Base-by-base conservation (phyloP, 2,888 invertebrate species). In the Malthinus seriepunctatus region DNA sequence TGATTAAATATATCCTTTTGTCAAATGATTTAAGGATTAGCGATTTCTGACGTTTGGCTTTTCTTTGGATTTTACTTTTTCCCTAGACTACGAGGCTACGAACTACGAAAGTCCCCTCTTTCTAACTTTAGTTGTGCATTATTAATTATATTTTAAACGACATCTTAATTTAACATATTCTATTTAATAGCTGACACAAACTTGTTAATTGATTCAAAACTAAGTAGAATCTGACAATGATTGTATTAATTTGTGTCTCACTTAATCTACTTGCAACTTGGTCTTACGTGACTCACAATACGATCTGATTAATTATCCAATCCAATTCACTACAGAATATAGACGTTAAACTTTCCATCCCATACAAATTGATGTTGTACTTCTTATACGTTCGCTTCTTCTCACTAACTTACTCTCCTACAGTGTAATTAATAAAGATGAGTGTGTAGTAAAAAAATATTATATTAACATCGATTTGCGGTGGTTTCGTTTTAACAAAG, bases 401-500 rank as follows among this genome's bases (percentile, higher is more conserved):
- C 23, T 23, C 23, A 23, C 23, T 2, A 23, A 23, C n/a, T n/a
- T n/a, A n/a, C n/a, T n/a, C n/a, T n/a, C n/a, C n/a, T n/a, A n/a
- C n/a, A n/a, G n/a, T n/a, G n/a, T n/a, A 5, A 23, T 5, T 23
- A 2, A 23, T 23, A 23, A 23, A 23, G 23, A 23, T 23, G 23
- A 23, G 23, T 23, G 23, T n/a, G n/a, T n/a, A n/a, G 23, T 23
- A 23, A 23, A 23, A 23, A 23, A 23, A 23, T 23, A 23, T 23
- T 23, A 5, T 23, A 23, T 42, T 15, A 15, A 42, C 39, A 42
- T 42, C 39, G 39, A 42, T 42, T 42, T n/a, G n/a, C 14, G 23
- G 67, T 63, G 59, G 57, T 58, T 66, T 60, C 56, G 64, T 60
- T 63, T 63, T 66, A 68, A 69, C 69, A 70, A 69, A 68, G 66